Base-by-base conservation (phyloP, 2,797 vertebrate genomes). In the Sebastes iracundus region DNA sequence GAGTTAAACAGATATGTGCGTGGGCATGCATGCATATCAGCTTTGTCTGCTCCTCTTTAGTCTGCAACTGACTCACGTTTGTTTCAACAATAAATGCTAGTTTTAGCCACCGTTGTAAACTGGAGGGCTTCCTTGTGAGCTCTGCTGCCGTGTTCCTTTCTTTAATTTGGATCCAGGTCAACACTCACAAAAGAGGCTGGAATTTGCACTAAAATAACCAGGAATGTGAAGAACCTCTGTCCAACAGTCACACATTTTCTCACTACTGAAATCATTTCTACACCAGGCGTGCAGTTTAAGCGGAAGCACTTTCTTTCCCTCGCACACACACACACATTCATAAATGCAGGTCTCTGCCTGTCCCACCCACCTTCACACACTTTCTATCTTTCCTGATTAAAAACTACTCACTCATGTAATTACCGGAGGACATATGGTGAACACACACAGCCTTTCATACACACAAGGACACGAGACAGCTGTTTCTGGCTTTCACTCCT, bases 401-500 rank as follows among this genome's bases (percentile, higher is more conserved):
- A 87, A 83, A 76, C 38, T 0, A 22, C 73, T 62, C 70, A 1
- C 68, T 52, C 74, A 85, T 87, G 86, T 91, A 89, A 92, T 93
- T 81, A 79, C 38, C 8, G 10, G 67, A 27, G 30, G 72, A 38
- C 86, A 77, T 30, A 11, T 80, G 73, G 69, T 22, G 67, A 87
- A 87, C 79, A 86, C 84, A 86, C 81, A 82, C 81, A 78, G 22
- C 28, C 77, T 42, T 64, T 67, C 63, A 65, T 59, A 32, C 46
- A 25, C 42, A 70, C 2, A 49, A 56, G 18, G 30, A 81, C 42
- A 80, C 23, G 3, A 42, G 53, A 87, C 90, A 89, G 82, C 90
- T 93, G 92, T 84, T 91, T 88, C 64, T 77, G 72, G 64, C 82
- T 85, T 87, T 84, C 23, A 63, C 63, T 87, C 38, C 12, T 11